A percentile compares a stretch with the other conserved stretches of the same genome.
phyloP scores from a whole-genome alignment of 2,888 invertebrate species.

The Drosophila mayaguana region DNA sequence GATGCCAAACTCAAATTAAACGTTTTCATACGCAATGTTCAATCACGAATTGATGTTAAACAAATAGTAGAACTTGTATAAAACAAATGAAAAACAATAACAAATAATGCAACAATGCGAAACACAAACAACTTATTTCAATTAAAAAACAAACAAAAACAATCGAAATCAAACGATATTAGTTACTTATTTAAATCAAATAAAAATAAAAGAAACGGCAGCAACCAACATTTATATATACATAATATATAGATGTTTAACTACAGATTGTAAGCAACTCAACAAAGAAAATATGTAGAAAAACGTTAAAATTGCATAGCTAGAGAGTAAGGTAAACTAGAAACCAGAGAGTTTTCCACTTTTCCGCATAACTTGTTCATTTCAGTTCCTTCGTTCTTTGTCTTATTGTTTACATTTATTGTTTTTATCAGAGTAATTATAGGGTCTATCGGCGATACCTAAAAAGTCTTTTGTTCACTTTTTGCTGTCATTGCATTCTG shows the following conservation, averaged over 20 bases:
- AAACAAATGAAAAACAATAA: slow-evolving; percentile 3
- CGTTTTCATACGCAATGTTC: slow-evolving; percentile 42
- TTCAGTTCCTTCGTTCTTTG: slow-evolving; percentile 30
- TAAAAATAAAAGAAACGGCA: slow-evolving; percentile 18
- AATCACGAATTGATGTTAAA: slow-evolving; percentile 45
- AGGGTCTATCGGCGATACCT: slow-evolving; percentile 23
- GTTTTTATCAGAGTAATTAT: slow-evolving; percentile 27
- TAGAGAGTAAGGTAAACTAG: slow-evolving; percentile 65
- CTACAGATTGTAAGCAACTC: slow-evolving; percentile 43
- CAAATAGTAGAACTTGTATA: slow-evolving; percentile 50
- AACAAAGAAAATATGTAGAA: slow-evolving; percentile 14
- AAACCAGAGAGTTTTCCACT: slow-evolving; percentile 17
- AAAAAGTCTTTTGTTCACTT: slow-evolving; percentile 23
- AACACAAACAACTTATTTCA: slow-evolving; percentile 55
- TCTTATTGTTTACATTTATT: slow-evolving; percentile 38
- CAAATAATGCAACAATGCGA: slow-evolving; percentile 43
- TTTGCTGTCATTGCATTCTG: slow-evolving; percentile 75
- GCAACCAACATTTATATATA: slow-evolving; percentile 24
- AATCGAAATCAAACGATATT: slow-evolving; percentile 49
- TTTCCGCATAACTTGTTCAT: not conserved
- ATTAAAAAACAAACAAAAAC: slow-evolving; percentile 46
- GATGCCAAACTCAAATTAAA: slow-evolving; percentile 60
- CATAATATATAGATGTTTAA: slow-evolving; percentile 52
- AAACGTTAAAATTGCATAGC: slow-evolving; percentile 49
- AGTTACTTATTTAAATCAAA: slow-evolving; percentile 54